Percentiles rank a stretch among this genome's conserved stretches.
These are phyloP conservation scores for Rhabdomys pumilio DNA, from an alignment of 2,797 vertebrate species.

Conservation along the genomic window DNA sequence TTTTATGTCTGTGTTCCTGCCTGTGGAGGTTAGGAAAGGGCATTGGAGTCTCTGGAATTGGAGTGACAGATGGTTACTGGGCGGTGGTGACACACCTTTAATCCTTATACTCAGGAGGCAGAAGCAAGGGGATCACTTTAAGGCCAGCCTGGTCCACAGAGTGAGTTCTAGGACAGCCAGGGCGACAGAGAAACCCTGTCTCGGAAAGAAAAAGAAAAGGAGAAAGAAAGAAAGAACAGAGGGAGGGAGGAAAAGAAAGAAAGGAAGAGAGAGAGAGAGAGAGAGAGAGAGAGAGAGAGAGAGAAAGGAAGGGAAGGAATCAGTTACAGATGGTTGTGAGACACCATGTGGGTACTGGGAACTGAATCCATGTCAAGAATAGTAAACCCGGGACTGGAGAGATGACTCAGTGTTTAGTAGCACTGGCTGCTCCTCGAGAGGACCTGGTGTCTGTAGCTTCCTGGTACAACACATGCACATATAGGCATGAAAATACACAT, in stretches of 20 bases:
- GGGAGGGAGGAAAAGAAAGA: neutral
- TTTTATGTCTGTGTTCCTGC: neutral
- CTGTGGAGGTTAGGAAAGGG: neutral
- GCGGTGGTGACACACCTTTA: neutral
- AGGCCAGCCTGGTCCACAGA: neutral
- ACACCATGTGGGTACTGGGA: neutral
- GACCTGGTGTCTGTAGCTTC: too few relatives aligned
- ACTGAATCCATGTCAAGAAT: neutral
- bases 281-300: neutral
- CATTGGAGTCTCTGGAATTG: neutral
- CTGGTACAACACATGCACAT: neutral
- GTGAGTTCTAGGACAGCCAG: neutral
- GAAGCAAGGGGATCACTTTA: neutral
- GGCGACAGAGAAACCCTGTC: neutral
- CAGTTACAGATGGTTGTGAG: neutral
- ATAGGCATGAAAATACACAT: neutral
- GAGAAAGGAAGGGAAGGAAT: too few relatives aligned
- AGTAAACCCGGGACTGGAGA: neutral
- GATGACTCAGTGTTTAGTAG: neutral
- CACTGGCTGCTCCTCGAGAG: neutral
- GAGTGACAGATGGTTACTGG: neutral
- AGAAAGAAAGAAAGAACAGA: neutral
- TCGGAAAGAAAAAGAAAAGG: neutral
- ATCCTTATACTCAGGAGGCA: neutral
- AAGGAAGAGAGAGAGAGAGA: neutral